phyloP scores from a whole-genome alignment of 2,888 invertebrate genomes.

The Onchidella celtica region DNA sequence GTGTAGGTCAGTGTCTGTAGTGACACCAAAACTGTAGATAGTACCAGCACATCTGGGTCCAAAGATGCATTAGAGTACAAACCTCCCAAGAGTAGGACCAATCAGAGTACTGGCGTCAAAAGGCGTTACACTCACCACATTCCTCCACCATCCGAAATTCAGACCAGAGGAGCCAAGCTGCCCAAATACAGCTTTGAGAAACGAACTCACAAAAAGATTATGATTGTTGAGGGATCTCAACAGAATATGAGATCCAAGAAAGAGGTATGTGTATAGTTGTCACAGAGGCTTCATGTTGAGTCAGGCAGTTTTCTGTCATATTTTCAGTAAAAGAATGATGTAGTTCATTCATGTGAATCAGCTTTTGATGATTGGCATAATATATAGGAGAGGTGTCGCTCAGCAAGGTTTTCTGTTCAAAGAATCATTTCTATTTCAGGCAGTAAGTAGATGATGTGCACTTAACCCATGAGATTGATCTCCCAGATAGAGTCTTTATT shows the following conservation, averaged over 20 bases:
- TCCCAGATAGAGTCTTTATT: no score
- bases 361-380: no score
- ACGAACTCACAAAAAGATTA: constrained; percentile 74
- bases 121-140: constrained; percentile 71
- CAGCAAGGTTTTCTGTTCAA: no score
- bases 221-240: constrained; percentile 49
- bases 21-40: constrained; percentile 59
- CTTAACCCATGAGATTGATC: no score
- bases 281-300: no score
- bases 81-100: constrained; percentile 55
- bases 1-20: constrained; percentile 60
- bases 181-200: constrained; percentile 83
- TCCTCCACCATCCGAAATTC: constrained; percentile 79
- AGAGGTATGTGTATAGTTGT: constrained; percentile 43
- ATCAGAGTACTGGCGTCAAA: constrained; percentile 52
- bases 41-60: constrained; percentile 53
- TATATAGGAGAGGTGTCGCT: no score
- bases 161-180: constrained; percentile 84
- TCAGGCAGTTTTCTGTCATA: no score
- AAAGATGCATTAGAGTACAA: constrained; percentile 12
- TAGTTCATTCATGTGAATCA: no score
- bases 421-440: no score
- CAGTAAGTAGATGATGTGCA: no score
- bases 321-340: no score
- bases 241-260: constrained; percentile 31